Evolutionary conservation across 2,888 invertebrate species (phyloP).

Genomic region (Melinaea menophilus): DNA sequence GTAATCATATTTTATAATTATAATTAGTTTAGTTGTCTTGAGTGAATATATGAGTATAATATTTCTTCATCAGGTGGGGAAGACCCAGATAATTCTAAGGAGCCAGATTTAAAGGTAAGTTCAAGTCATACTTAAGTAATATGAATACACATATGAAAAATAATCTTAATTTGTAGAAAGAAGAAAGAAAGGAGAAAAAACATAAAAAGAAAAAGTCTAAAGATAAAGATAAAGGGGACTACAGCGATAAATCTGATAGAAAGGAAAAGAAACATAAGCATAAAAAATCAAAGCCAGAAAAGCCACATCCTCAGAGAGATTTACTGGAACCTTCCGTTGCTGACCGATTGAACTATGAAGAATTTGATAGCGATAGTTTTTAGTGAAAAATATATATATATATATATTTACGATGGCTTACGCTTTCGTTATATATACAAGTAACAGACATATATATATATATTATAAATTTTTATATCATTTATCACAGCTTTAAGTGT

Average conservation of each 20-base stretch:
- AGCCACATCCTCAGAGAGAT: conserved; percentile 67
- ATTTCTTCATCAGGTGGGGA: conserved; percentile 55
- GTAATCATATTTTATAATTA: conserved; percentile 48
- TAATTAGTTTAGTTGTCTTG: conserved; percentile 8
- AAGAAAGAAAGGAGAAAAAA: conserved; percentile 73
- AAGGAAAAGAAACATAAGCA: conserved; percentile 79
- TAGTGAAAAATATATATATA: conserved; percentile 36
- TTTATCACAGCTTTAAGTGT: neutral
- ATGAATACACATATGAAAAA: neutral
- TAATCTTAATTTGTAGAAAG: conserved; percentile 24
- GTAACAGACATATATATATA: neutral
- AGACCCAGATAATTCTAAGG: conserved; percentile 61
- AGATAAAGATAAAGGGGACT: conserved; percentile 72
- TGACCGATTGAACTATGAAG: conserved; percentile 53
- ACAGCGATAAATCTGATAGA: conserved; percentile 69
- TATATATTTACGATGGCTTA: neutral
- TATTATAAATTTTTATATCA: neutral
- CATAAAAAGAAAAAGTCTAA: conserved; percentile 76
- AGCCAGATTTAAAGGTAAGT: conserved; percentile 55
- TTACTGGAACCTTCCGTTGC: conserved; percentile 56
- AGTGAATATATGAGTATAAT: neutral
- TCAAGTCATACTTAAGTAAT: conserved; percentile 11
- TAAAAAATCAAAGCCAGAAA: conserved; percentile 68
- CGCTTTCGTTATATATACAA: neutral
- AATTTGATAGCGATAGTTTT: conserved; percentile 68